Base-by-base conservation (phyloP, 1,140 invertebrate species). In the Drosophila pallidifrons region DNA sequence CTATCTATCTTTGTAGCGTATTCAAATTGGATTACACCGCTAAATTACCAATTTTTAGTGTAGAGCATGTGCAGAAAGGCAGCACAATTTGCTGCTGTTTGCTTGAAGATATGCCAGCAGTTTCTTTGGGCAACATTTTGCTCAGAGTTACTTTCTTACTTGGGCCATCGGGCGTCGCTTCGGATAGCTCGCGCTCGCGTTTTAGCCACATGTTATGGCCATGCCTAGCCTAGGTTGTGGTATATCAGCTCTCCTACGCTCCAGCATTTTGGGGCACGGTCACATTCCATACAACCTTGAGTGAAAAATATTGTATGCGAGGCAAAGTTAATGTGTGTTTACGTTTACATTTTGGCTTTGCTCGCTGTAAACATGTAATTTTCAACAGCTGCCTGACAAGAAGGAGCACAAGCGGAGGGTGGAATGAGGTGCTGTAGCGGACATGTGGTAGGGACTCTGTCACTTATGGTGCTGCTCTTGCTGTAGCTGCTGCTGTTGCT, bases 251-350 rank as follows among this genome's bases (percentile, higher is more conserved):
- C 46, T 5, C 32, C 35, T 8, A 28, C 52, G 38, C 20, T 25
- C 20, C 3, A 3, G 20, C 20, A 25, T 25, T 35, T 55, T 55
- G 30, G 51, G 28, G 20, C 69, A 58, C 4, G 15, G 32, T 32
- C 54, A 59, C 70, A 51, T 32, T 8, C 30, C 52, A 30, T 30
- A 52, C 80, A 88, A 66, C 86, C 85, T 89, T 89, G 85, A 89
- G 85, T 89, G 77, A 77, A 85, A 89, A 89, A 89, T 89, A 89
- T 89, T 85, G 85, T 89, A 78, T 81, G 85, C 75, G 71, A 81
- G 46, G 65, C 78, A 77, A 86, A 89, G 86, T 89, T 89, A 89
- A 89, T 89, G 85, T 89, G 81, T 89, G 85, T 89, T 89, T 85
- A 85, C 85, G 78, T 76, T 89, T 86, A 86, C 75, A 83, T 57